A percentile compares a stretch with the other conserved stretches of the same genome.
Conservation (phyloP, 2,888 invertebrate genomes). For the Mellilla xanthometata region DNA sequence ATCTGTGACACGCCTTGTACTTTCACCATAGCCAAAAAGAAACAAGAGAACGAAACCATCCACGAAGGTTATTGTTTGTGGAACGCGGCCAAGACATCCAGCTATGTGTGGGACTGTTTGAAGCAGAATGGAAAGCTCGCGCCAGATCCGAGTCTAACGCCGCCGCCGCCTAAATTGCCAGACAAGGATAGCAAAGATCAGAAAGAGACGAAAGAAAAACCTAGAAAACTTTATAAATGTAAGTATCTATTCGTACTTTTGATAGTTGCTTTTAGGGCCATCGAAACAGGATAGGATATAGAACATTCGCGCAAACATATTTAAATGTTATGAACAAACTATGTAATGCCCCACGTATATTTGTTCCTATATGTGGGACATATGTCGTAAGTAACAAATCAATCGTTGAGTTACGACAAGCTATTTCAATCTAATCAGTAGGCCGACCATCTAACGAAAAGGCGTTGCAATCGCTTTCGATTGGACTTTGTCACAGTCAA, state of each 20-base stretch:
- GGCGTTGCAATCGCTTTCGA: too few relatives aligned
- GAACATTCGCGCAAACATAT: too few relatives aligned
- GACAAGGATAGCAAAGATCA: slow-evolving; percentile 48
- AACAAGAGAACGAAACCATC: slow-evolving; percentile 65
- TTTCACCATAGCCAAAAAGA: slow-evolving; percentile 84
- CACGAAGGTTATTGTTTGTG: slow-evolving; percentile 74
- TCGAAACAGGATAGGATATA: too few relatives aligned
- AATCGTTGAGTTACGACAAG: too few relatives aligned
- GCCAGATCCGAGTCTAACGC: slow-evolving; percentile 63
- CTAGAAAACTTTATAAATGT: slow-evolving; percentile 70
- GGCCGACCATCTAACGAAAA: too few relatives aligned
- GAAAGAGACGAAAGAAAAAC: slow-evolving; percentile 56
- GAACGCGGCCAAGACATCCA: slow-evolving; percentile 79
- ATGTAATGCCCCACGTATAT: too few relatives aligned
- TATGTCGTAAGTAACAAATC: too few relatives aligned
- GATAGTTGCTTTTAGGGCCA: too few relatives aligned
- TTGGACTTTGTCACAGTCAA: too few relatives aligned
- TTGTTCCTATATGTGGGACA: too few relatives aligned
- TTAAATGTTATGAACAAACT: too few relatives aligned
- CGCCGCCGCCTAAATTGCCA: slow-evolving; percentile 57
- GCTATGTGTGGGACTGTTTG: slow-evolving; percentile 90
- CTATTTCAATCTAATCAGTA: too few relatives aligned
- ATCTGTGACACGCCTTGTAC: slow-evolving; percentile 86
- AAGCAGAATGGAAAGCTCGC: slow-evolving; percentile 86
- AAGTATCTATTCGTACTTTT: slow-evolving; percentile 29